phyloP scores from a whole-genome alignment of 2,888 invertebrate species.

The Conus canariensis region DNA sequence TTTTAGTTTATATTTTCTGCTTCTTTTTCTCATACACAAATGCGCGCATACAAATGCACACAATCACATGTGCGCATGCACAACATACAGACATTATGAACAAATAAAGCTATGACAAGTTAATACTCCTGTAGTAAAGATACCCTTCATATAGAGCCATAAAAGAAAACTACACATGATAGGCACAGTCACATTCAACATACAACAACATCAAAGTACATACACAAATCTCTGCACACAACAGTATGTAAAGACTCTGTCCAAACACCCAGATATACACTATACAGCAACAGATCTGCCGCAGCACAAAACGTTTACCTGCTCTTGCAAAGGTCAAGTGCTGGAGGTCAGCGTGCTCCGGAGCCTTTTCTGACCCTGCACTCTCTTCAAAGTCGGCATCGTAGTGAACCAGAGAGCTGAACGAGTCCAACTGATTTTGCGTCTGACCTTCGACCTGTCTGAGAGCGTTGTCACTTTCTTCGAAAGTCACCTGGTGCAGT shows the following conservation, averaged over 20 bases:
- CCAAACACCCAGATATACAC: not conserved
- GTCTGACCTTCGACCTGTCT: slow-evolving; percentile 32
- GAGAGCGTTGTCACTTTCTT: slow-evolving; percentile 55
- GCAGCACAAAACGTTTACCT: not conserved
- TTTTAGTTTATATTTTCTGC: too few species aligned
- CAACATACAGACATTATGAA: too few species aligned
- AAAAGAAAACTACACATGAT: too few species aligned
- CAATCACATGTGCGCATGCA: too few species aligned
- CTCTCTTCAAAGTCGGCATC: slow-evolving; percentile 58
- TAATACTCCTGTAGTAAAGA: too few species aligned
- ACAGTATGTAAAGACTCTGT: not conserved
- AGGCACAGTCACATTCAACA: too few species aligned
- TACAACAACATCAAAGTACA: not conserved
- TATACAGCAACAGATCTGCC: not conserved
- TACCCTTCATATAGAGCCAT: too few species aligned
- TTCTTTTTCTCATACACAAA: too few species aligned
- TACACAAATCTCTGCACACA: not conserved
- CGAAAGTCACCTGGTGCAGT: slow-evolving; percentile 74
- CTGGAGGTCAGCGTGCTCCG: not conserved
- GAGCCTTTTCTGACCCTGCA: not conserved
- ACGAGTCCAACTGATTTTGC: slow-evolving; percentile 67
- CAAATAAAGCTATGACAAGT: too few species aligned
- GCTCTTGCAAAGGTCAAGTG: not conserved
- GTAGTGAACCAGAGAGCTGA: slow-evolving; percentile 73
- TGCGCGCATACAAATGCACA: too few species aligned